These are phyloP conservation scores for Benitochromis conjunctus DNA, from an alignment of 2,113 vertebrate genomes.

Conservation along the genomic window DNA sequence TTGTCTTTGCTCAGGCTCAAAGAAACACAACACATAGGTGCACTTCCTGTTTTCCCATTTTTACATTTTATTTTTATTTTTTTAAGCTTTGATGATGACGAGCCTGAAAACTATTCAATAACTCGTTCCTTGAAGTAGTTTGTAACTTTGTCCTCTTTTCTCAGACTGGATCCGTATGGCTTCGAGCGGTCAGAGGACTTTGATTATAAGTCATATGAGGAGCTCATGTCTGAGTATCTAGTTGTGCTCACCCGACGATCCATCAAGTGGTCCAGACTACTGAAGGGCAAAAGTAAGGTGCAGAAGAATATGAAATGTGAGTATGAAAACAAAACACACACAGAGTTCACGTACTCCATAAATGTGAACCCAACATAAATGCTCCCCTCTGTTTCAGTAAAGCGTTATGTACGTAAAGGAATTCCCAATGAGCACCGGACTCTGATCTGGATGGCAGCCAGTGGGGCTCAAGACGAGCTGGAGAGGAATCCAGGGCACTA, in stretches of 20 bases:
- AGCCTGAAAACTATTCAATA: background rate
- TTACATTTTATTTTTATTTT: background rate
- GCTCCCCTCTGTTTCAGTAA: slow-evolving; percentile 74
- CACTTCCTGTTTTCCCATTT: background rate
- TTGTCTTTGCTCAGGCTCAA: background rate
- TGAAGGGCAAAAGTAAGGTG: slow-evolving; percentile 75
- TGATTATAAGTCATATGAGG: slow-evolving; percentile 82
- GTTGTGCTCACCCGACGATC: slow-evolving; percentile 83
- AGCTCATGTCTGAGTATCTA: slow-evolving; percentile 86
- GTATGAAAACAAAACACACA: background rate
- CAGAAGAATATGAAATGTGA: slow-evolving; percentile 82
- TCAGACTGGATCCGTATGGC: slow-evolving; percentile 86
- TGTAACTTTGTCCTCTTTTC: background rate
- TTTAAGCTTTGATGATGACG: background rate
- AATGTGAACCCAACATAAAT: background rate
- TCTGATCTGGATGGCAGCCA: slow-evolving; percentile 88
- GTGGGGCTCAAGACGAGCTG: slow-evolving; percentile 87
- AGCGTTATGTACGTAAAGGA: slow-evolving; percentile 94
- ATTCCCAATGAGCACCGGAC: slow-evolving; percentile 87
- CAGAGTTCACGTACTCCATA: background rate
- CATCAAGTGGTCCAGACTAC: slow-evolving; percentile 88
- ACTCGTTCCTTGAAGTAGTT: background rate
- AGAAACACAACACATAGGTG: background rate
- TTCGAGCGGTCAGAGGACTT: slow-evolving; percentile 88
- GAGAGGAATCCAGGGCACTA: slow-evolving; percentile 88